Evolutionary conservation across 2,888 invertebrate genomes (phyloP).

Genomic region (Nyleta sp.): DNA sequence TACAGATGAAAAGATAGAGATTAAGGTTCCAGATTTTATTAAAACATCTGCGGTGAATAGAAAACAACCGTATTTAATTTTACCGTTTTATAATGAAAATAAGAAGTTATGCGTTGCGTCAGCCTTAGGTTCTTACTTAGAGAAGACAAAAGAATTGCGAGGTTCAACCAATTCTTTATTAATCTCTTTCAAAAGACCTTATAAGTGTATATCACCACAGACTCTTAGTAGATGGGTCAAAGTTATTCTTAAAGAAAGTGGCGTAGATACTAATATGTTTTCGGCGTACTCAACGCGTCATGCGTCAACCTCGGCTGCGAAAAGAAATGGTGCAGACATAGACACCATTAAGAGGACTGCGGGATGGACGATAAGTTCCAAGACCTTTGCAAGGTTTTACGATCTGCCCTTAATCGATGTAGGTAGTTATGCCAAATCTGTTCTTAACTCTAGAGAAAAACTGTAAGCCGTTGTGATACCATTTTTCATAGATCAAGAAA

Average conservation of each 20-base stretch:
- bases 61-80: conserved; percentile 21
- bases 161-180: conserved; percentile 23
- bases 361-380: conserved; percentile 18
- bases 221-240: conserved; percentile 22
- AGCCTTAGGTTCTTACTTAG: conserved; percentile 9
- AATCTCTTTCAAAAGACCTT: conserved; percentile 14
- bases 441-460: neutral
- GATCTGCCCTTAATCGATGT: conserved; percentile 3
- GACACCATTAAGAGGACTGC: conserved; percentile 13
- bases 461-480: neutral
- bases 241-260: conserved; percentile 23
- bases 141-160: conserved; percentile 23
- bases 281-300: conserved; percentile 18
- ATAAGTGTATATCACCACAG: neutral
- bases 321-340: conserved; percentile 4
- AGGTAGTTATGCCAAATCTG: neutral
- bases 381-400: conserved; percentile 20
- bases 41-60: conserved; percentile 28
- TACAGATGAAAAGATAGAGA: conserved; percentile 29
- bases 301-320: conserved; percentile 23
- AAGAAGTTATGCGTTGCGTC: conserved; percentile 53
- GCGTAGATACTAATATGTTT: conserved; percentile 28
- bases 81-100: conserved; percentile 23
- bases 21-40: conserved; percentile 50
- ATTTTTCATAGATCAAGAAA: neutral